phyloP scores from a whole-genome alignment of 2,113 vertebrate species.

The Psittacus erithacus region DNA sequence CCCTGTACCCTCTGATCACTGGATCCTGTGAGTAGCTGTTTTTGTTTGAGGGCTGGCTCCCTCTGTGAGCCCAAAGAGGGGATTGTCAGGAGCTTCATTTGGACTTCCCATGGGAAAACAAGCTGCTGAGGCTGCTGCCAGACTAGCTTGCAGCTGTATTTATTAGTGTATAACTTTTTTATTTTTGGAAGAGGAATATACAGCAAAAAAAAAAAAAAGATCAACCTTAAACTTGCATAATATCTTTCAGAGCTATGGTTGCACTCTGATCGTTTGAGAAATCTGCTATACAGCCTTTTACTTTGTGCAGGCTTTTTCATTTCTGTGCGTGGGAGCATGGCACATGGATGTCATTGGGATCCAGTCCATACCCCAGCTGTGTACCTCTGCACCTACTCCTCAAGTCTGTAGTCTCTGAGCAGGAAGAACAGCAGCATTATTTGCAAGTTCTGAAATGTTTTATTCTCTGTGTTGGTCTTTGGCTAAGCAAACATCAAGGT shows the following conservation, averaged over 20 bases:
- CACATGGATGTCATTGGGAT: not conserved
- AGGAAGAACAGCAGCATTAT: not conserved
- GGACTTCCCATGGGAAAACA: not conserved
- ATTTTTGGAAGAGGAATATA: not conserved
- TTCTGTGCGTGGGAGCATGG: not conserved
- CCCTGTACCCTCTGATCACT: not conserved
- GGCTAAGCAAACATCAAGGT: not conserved
- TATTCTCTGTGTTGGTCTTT: not conserved
- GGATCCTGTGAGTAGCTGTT: not conserved
- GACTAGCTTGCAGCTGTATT: not conserved
- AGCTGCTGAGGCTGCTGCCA: not conserved
- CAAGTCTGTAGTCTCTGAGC: not conserved
- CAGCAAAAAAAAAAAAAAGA: not conserved
- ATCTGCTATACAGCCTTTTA: not conserved
- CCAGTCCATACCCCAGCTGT: not conserved
- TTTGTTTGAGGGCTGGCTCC: not conserved
- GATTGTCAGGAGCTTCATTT: not conserved
- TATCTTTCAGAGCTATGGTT: not conserved
- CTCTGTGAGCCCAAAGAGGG: not conserved
- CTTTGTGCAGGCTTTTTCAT: not conserved
- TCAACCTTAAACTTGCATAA: not conserved
- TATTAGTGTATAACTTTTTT: not conserved
- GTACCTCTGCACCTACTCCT: not conserved
- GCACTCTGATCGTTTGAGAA: not conserved
- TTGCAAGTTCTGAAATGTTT: not conserved